Base-by-base conservation (phyloP, 1,140 invertebrate species). In the Drosophila kurseongensis region DNA sequence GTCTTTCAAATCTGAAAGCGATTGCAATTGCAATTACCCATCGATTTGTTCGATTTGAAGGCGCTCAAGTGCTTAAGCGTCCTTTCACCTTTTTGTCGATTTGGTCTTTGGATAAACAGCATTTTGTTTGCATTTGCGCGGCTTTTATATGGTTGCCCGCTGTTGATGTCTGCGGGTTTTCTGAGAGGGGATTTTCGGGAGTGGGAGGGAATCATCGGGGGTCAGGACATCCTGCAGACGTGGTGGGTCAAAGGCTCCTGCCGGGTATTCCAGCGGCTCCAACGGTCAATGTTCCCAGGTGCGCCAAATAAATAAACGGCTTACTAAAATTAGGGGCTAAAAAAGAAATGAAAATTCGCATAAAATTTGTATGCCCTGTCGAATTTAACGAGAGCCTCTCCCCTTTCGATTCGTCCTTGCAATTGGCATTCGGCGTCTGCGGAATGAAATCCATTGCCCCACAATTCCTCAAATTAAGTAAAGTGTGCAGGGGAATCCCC, bases 331-430 rank as follows among this genome's bases (percentile, higher is more conserved):
- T 83, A 63, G 58, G 61, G 44, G 40, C 69, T 57, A 45, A 42
- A 65, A 68, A 42, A 44, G 48, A 68, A 80, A 89, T 84, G 74
- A 71, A 80, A 89, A 89, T 84, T 72, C 67, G 62, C 45, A 84
- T 89, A 78, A 71, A 80, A 78, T 60, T 73, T 78, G 69, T 78
- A 89, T 90, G 62, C 74, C 36, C 54, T 84, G 61, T 68, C 66
- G 73, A 89, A 72, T 72, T 84, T 89, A 89, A 89, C 84, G 84
- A 89, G 84, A 32, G 57, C 18, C 62, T 51, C 48, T 32, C 36
- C 36, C 56, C 57, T 69, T 63, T 84, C 76, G 58, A 83, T 78
- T 88, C 47, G 54, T 56, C 48, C 52, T n/a, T 67, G 50, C 57
- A 63, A 54, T 65, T 65, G 44, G 47, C 47, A 55, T 45, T 59